Conservation (phyloP, 2,113 vertebrate genomes). For the Carassius auratus region DNA sequence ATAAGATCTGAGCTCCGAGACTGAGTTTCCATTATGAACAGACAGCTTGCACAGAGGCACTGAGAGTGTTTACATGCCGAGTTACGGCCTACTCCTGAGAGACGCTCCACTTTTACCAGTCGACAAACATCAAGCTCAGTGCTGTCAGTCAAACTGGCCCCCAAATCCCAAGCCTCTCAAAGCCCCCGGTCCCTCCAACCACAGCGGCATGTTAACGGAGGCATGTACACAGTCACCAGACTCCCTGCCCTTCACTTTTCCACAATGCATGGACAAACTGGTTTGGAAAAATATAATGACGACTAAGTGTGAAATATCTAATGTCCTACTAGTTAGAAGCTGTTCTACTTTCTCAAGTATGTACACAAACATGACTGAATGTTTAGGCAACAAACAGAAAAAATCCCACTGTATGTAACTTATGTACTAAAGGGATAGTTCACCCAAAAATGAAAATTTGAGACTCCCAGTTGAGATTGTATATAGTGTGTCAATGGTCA, state of each 20-base stretch:
- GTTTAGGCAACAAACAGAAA: too few species aligned
- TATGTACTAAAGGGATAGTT: too few species aligned
- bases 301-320: background rate
- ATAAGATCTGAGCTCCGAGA: background rate
- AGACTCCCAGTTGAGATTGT: too few species aligned
- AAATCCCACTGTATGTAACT: too few species aligned
- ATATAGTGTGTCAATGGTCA: too few species aligned
- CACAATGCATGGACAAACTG: background rate
- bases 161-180: constrained; percentile 36
- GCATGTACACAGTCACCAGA: constrained; percentile 23
- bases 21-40: background rate
- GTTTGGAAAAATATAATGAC: background rate
- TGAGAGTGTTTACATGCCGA: constrained; percentile 37
- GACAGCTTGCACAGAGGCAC: background rate
- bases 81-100: constrained; percentile 33
- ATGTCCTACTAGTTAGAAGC: background rate
- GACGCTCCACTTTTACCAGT: constrained; percentile 1
- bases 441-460: too few species aligned
- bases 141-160: constrained; percentile 42
- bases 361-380: too few species aligned
- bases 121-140: constrained; percentile 44
- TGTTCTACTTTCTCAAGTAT: too few species aligned
- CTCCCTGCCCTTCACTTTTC: background rate
- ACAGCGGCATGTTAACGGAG: constrained; percentile 6
- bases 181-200: background rate